Conservation (phyloP, 2,797 vertebrate genomes). For the Australoheros facetus region DNA sequence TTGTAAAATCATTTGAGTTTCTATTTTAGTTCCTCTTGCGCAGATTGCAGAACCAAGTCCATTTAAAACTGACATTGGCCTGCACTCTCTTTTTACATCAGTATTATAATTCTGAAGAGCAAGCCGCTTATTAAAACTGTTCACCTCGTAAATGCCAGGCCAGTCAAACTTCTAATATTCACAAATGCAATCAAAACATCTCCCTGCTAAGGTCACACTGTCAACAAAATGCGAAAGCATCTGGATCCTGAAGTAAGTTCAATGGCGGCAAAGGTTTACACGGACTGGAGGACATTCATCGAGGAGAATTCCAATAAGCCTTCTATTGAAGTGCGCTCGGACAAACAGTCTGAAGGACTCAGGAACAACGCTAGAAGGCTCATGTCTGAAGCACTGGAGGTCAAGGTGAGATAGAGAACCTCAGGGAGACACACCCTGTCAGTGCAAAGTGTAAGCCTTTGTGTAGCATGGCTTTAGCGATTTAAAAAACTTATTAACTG, state of each 20-base stretch:
- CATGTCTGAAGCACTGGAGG: conserved; percentile 85
- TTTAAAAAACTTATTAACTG: too few relatives aligned
- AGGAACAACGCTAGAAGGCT: conserved; percentile 88
- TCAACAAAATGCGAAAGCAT: conserved; percentile 88
- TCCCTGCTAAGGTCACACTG: conserved; percentile 80
- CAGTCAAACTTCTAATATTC: background rate
- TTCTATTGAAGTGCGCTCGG: conserved; percentile 91
- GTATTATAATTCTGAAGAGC: background rate
- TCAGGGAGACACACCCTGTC: background rate
- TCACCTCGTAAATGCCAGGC: background rate
- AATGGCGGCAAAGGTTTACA: conserved; percentile 86
- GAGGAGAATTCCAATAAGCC: conserved; percentile 88
- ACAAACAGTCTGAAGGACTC: conserved; percentile 88
- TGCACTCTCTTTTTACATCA: background rate
- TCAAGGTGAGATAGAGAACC: conserved; percentile 83
- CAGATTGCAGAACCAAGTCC: background rate
- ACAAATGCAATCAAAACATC: conserved; percentile 25
- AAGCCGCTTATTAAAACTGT: background rate
- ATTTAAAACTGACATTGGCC: background rate
- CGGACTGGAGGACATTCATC: conserved; percentile 88
- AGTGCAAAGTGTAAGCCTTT: background rate
- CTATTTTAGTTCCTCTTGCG: background rate
- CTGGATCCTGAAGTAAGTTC: conserved; percentile 85
- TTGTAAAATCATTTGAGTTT: background rate
- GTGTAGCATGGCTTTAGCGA: background rate